Conservation (phyloP, 2,888 invertebrate genomes). For the Apocheima hispidaria region DNA sequence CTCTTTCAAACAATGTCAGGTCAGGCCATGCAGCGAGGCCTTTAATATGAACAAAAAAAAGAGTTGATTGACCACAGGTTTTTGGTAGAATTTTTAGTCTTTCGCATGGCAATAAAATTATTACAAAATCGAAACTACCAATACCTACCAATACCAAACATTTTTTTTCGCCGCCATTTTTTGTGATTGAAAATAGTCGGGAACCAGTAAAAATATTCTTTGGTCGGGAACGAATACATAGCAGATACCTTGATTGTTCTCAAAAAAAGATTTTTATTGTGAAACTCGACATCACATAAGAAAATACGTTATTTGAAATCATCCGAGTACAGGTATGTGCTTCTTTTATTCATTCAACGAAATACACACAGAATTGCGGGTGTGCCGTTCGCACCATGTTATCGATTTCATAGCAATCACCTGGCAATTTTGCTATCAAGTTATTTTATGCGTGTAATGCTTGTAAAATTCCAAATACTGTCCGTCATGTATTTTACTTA, state of each 20-base stretch:
- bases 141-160: background rate
- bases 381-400: slow-evolving; percentile 53
- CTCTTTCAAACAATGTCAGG: no score
- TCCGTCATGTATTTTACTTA: background rate
- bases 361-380: background rate
- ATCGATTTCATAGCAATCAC: slow-evolving; percentile 57
- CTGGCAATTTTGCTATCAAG: slow-evolving; percentile 9
- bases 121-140: background rate
- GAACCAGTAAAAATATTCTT: no score
- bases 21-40: no score
- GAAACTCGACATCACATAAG: background rate
- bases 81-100: no score
- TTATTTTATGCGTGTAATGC: background rate
- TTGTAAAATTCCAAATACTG: background rate
- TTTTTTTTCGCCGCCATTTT: slow-evolving; percentile 71
- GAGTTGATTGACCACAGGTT: no score
- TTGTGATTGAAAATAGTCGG: no score
- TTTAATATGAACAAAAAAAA: no score
- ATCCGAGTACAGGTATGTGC: slow-evolving; percentile 41
- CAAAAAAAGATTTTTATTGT: slow-evolving; percentile 24
- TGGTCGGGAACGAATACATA: no score
- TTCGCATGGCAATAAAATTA: no score
- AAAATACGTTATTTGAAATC: slow-evolving; percentile 1
- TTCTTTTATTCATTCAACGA: slow-evolving; percentile 16
- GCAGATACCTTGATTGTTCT: background rate